Conservation (phyloP, 2,113 vertebrate genomes). For the Junco hyemalis region DNA sequence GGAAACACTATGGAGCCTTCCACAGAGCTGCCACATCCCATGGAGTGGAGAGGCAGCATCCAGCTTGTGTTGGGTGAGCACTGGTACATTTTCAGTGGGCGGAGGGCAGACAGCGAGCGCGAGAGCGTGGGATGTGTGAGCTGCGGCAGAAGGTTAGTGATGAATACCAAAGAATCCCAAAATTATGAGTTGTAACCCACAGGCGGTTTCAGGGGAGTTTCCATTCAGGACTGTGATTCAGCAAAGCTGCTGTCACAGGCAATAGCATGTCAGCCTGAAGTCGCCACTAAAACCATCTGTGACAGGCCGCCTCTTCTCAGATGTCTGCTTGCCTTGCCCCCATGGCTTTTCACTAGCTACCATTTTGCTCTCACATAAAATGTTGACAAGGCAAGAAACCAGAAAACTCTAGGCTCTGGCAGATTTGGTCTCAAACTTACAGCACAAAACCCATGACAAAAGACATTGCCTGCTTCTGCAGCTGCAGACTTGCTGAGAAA, state of each 20-base stretch:
- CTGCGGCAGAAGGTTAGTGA: neutral
- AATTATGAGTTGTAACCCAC: constrained; percentile 65
- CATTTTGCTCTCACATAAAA: neutral
- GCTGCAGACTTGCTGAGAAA: neutral
- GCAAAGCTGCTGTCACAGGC: constrained; percentile 16
- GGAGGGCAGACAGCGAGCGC: neutral
- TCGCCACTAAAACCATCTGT: constrained; percentile 20
- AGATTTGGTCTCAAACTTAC: neutral
- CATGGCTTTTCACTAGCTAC: neutral
- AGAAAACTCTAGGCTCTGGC: neutral
- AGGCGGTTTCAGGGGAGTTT: constrained; percentile 63
- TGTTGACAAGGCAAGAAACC: neutral
- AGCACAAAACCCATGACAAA: neutral
- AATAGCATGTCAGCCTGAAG: neutral
- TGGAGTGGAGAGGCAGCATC: neutral
- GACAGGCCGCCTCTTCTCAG: neutral
- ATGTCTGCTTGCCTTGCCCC: neutral
- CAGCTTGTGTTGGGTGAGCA: accelerated
- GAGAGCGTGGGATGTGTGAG: constrained; percentile 3
- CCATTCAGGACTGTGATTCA: constrained; percentile 61
- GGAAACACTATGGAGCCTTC: neutral
- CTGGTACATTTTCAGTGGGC: neutral
- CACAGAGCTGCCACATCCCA: neutral
- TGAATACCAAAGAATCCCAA: constrained; percentile 66
- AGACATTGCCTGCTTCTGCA: neutral